Conservation (phyloP, 2,113 vertebrate species). For the Columba janthina region DNA sequence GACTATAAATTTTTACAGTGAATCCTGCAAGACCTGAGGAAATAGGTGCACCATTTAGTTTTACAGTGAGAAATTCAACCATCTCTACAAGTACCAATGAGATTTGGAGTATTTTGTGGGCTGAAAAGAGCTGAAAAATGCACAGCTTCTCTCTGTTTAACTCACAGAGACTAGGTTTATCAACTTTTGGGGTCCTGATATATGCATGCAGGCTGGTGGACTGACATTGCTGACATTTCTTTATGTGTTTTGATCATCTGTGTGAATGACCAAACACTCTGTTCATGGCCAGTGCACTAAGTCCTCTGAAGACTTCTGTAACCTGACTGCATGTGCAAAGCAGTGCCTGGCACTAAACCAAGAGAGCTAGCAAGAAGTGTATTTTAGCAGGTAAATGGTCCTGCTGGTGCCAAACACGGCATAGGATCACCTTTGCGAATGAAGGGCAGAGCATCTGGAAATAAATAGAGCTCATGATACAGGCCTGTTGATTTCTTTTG, state of each 20-base stretch:
- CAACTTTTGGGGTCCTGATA: not conserved
- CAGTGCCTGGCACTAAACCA: not conserved
- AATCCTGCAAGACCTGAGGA: not conserved
- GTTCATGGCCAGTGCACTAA: not conserved
- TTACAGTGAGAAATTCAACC: not conserved
- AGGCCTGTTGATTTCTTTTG: not conserved
- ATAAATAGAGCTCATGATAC: not conserved
- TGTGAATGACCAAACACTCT: not conserved
- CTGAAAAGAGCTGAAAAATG: not conserved
- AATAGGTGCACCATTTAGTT: not conserved
- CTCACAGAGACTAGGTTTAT: not conserved
- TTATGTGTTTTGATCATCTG: not conserved
- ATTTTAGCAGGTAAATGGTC: not conserved
- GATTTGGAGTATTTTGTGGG: not conserved
- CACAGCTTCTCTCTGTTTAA: not conserved
- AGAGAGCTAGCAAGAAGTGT: not conserved
- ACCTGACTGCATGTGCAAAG: not conserved
- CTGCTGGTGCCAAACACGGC: not conserved
- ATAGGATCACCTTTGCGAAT: not conserved
- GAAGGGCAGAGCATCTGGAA: not conserved
- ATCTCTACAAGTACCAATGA: not conserved
- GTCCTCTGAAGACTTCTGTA: not conserved
- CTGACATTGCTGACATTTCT: not conserved
- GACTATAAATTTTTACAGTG: not conserved
- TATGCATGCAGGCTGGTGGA: not conserved